Evolutionary conservation across 2,888 invertebrate species (phyloP).

Genomic region (Athrips mouffetella): DNA sequence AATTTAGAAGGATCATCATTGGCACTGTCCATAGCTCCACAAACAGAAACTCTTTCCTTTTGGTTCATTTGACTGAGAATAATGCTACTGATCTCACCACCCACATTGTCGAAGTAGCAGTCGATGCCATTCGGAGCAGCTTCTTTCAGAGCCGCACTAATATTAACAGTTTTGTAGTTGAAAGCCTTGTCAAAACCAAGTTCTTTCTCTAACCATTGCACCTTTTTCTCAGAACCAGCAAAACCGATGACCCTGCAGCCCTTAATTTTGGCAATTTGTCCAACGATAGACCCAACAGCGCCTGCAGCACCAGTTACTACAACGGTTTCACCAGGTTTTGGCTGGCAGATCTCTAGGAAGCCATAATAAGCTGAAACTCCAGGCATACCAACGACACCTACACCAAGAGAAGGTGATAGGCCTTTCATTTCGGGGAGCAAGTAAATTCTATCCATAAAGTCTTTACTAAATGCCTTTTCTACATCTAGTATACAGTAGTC

Average conservation of each 20-base stretch:
- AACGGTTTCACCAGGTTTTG: conserved; percentile 83
- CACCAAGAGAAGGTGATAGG: conserved; percentile 68
- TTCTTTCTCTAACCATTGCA: conserved; percentile 80
- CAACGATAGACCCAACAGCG: conserved; percentile 85
- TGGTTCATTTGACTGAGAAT: conserved; percentile 80
- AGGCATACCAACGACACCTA: conserved; percentile 82
- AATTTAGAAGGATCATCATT: conserved; percentile 37
- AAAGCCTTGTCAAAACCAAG: conserved; percentile 83
- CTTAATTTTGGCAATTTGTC: conserved; percentile 86
- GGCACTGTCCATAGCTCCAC: conserved; percentile 55
- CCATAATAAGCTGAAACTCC: conserved; percentile 87
- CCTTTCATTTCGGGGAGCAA: conserved; percentile 75
- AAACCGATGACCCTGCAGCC: conserved; percentile 82
- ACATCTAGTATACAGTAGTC: conserved; percentile 60
- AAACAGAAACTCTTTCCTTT: conserved; percentile 40
- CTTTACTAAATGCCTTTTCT: conserved; percentile 23
- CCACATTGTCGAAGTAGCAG: conserved; percentile 88
- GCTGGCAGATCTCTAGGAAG: conserved; percentile 81
- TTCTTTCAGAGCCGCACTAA: conserved; percentile 75
- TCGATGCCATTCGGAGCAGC: conserved; percentile 84
- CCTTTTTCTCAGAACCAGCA: conserved; percentile 84
- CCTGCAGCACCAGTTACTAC: conserved; percentile 86
- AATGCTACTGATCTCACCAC: conserved; percentile 80
- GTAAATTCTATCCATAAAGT: conserved; percentile 32
- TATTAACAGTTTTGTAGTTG: conserved; percentile 83